These are phyloP conservation scores for Perdita meconis DNA, from an alignment of 2,888 invertebrate genomes.

Conservation along the genomic window DNA sequence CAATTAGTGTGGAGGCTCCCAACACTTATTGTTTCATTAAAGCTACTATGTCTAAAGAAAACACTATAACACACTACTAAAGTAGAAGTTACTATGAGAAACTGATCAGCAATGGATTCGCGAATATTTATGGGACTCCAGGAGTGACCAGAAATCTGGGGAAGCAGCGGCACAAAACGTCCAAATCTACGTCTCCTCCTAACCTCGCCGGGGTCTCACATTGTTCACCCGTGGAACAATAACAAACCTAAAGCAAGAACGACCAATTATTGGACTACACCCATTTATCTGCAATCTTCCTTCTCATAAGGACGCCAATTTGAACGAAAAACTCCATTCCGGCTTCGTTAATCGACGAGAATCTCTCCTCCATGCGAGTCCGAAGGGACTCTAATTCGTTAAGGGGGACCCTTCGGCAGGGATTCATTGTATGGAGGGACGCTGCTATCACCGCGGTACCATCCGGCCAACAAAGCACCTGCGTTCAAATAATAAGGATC, in stretches of 20 bases:
- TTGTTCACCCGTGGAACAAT: background rate
- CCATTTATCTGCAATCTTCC: slow-evolving; percentile 32
- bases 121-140: no score
- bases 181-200: no score
- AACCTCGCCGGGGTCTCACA: background rate
- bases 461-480: slow-evolving; percentile 62
- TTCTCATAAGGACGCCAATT: slow-evolving; percentile 33
- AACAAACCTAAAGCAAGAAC: slow-evolving; percentile 1
- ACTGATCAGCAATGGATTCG: no score
- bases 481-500: slow-evolving; percentile 67
- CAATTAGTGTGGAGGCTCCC: no score
- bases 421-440: slow-evolving; percentile 35
- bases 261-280: slow-evolving; percentile 33
- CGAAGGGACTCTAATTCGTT: slow-evolving; percentile 42
- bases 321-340: slow-evolving; percentile 30
- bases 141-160: no score
- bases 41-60: no score
- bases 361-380: slow-evolving; percentile 16
- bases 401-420: slow-evolving; percentile 1
- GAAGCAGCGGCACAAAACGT: no score
- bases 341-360: slow-evolving; percentile 25
- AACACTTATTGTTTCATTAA: no score
- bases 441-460: slow-evolving; percentile 46
- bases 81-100: no score
- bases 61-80: no score